Percentiles rank a stretch among this genome's conserved stretches.
Evolutionary conservation across 2,888 invertebrate species (phyloP).

Genomic region (Melinaea menophilus): DNA sequence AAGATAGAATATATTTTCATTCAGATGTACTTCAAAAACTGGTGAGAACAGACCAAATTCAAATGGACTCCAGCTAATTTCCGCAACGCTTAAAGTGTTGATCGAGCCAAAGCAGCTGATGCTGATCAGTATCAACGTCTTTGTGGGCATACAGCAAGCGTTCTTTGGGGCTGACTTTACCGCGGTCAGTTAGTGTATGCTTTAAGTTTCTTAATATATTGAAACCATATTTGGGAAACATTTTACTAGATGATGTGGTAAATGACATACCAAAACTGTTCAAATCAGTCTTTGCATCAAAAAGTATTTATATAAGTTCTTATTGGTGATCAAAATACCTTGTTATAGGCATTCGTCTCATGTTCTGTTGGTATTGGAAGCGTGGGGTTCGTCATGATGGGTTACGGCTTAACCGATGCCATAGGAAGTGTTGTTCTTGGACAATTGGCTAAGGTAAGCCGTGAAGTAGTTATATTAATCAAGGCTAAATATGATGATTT

Average conservation of each 20-base stretch:
- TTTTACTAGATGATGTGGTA: too few relatives aligned
- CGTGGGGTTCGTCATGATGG: constrained; percentile 84
- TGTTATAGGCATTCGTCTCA: constrained; percentile 74
- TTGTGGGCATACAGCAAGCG: constrained; percentile 83
- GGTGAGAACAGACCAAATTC: constrained; percentile 52
- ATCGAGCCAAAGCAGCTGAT: constrained; percentile 79
- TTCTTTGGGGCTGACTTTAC: constrained; percentile 80
- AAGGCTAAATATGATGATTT: not conserved
- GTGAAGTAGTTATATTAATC: not conserved
- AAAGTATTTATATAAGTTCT: too few relatives aligned
- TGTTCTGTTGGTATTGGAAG: constrained; percentile 80
- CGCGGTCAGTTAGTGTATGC: constrained; percentile 51
- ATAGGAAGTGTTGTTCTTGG: constrained; percentile 74
- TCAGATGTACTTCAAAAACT: constrained; percentile 66
- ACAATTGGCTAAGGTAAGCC: constrained; percentile 58
- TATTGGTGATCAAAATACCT: not conserved
- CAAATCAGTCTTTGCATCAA: too few relatives aligned
- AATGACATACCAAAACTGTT: too few relatives aligned
- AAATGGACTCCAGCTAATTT: constrained; percentile 66
- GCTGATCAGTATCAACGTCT: constrained; percentile 81
- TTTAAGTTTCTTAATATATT: too few relatives aligned
- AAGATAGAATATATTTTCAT: constrained; percentile 1
- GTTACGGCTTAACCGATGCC: constrained; percentile 80
- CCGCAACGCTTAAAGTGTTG: constrained; percentile 78
- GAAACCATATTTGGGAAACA: too few relatives aligned